Conservation (phyloP, 2,797 vertebrate species). For the Neopelma chrysocephalum region DNA sequence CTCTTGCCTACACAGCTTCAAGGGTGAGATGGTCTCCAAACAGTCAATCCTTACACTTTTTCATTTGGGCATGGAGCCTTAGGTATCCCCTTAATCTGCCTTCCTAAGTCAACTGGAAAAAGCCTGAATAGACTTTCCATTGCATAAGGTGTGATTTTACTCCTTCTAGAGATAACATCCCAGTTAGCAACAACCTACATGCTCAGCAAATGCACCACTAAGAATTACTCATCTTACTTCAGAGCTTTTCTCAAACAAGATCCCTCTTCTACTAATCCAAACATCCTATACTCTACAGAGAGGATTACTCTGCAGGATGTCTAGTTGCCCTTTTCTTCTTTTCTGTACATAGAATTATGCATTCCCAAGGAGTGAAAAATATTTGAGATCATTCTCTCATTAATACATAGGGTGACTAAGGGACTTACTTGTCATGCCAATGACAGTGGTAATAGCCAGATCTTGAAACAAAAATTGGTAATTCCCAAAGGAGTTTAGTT, state of each 20-base stretch:
- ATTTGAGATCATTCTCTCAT: not conserved
- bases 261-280: not conserved
- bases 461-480: conserved; percentile 85
- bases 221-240: not conserved
- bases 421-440: conserved; percentile 82
- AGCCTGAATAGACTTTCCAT: not conserved
- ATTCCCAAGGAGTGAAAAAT: not conserved
- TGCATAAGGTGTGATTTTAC: not conserved
- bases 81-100: not conserved
- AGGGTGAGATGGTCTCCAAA: not conserved
- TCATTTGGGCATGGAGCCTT: not conserved
- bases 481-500: conserved; percentile 77
- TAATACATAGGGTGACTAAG: conserved; percentile 1
- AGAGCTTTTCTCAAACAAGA: not conserved
- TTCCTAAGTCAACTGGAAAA: not conserved
- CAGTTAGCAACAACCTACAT: not conserved
- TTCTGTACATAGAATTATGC: not conserved
- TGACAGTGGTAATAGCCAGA: conserved; percentile 80
- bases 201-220: not conserved
- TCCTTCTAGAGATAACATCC: not conserved
- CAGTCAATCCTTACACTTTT: not conserved
- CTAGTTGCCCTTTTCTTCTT: not conserved
- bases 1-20: not conserved
- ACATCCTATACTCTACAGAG: not conserved
- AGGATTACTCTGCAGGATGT: not conserved